phyloP scores from a whole-genome alignment of 53 echinoderm and acorn worm genomes.

The Astropecten irregularis region DNA sequence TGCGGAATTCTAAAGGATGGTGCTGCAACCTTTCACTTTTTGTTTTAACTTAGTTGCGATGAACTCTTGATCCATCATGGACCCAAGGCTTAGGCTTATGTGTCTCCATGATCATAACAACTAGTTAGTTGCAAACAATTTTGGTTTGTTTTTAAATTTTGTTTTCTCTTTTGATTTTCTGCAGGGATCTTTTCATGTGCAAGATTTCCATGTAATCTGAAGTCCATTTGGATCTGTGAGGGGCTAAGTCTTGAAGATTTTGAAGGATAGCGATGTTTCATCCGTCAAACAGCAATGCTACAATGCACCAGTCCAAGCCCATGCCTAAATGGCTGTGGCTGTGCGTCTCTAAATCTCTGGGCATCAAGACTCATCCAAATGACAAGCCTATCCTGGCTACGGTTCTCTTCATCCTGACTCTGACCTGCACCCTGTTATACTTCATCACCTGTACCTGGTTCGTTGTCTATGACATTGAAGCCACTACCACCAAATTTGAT shows the following conservation, averaged over 20 bases:
- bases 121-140: no score
- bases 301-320: conserved; percentile 71
- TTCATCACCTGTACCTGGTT: conserved; percentile 70
- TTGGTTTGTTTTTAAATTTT: no score
- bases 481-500: conserved; percentile 79
- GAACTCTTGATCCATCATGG: no score
- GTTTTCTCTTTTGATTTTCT: neutral
- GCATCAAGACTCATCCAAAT: conserved; percentile 78
- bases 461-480: conserved; percentile 72
- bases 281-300: conserved; percentile 47
- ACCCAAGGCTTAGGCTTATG: no score
- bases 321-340: conserved; percentile 85
- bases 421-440: conserved; percentile 59
- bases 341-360: conserved; percentile 82
- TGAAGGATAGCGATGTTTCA: conserved; percentile 17
- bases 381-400: conserved; percentile 83
- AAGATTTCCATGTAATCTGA: no score
- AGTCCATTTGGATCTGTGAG: no score
- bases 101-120: no score
- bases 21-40: no score
- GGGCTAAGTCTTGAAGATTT: neutral
- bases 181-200: no score
- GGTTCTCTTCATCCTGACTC: conserved; percentile 67
- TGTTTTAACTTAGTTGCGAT: no score
- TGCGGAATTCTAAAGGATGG: no score